A percentile compares a stretch with the other conserved stretches of the same genome.
Conservation (phyloP, 2,888 invertebrate species). For the Nomada goodeniana region DNA sequence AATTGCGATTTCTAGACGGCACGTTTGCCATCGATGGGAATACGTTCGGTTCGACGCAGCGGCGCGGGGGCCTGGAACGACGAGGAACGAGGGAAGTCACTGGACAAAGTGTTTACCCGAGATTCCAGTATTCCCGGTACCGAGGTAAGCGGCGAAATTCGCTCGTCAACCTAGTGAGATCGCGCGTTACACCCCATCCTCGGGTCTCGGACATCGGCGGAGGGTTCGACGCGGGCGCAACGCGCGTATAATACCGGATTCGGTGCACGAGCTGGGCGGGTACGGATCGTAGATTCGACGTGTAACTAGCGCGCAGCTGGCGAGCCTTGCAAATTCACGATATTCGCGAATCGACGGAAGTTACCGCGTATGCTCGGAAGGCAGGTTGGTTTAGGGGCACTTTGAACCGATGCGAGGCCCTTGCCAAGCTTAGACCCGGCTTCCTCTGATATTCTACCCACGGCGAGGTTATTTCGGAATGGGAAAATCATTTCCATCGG, state of each 20-base stretch:
- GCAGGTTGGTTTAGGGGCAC: conserved; percentile 56
- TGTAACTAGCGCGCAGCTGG: conserved; percentile 73
- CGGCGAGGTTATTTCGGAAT: conserved; percentile 71
- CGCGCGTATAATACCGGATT: conserved; percentile 43
- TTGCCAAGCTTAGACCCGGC: conserved; percentile 63
- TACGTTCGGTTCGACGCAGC: neutral
- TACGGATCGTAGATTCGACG: conserved; percentile 63
- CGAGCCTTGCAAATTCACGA: conserved; percentile 70
- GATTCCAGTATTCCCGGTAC: too few species aligned
- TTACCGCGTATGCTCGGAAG: conserved; percentile 63
- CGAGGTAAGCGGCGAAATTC: too few species aligned
- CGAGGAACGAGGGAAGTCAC: too few species aligned
- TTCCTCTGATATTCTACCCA: conserved; percentile 43
- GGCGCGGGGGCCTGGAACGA: too few species aligned
- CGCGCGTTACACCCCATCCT: neutral
- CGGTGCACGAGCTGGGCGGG: conserved; percentile 41
- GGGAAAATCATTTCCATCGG: conserved; percentile 75
- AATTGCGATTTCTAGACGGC: neutral
- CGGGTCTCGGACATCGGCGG: neutral
- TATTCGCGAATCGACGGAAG: conserved; percentile 73
- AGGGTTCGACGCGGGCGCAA: conserved; percentile 30
- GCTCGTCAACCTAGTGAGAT: too few species aligned
- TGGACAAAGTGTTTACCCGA: too few species aligned
- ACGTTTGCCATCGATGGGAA: neutral
- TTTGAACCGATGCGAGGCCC: conserved; percentile 63